A percentile compares a stretch with the other conserved stretches of the same genome.
These are phyloP conservation scores for Argentina silus DNA, from an alignment of 2,797 vertebrate genomes.

Conservation along the genomic window DNA sequence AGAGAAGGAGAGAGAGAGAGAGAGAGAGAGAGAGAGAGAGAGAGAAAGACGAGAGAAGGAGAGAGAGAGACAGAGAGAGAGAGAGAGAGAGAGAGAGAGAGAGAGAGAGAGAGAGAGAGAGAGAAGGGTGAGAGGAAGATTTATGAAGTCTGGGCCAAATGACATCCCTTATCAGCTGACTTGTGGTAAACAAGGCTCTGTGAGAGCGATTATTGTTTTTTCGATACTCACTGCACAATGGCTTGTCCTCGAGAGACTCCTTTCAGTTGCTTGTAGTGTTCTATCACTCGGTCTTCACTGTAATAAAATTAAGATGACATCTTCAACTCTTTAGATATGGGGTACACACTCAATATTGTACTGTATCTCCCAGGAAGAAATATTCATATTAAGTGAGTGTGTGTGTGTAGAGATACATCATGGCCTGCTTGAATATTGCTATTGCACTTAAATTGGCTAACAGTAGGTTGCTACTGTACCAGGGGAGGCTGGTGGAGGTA, in stretches of 20 bases:
- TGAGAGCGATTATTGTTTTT: conserved; percentile 31
- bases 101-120: conserved; percentile 20
- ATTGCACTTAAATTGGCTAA: no score
- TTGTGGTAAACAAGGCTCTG: conserved; percentile 18
- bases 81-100: conserved; percentile 24
- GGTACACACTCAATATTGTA: no score
- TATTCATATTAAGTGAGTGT: background rate
- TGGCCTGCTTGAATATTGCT: background rate
- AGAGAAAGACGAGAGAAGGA: background rate
- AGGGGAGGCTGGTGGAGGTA: no score
- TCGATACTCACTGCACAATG: conserved; percentile 92
- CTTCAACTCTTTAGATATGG: conserved; percentile 1
- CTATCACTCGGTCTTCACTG: conserved; percentile 96
- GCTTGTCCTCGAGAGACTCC: conserved; percentile 94
- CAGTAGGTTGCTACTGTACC: no score
- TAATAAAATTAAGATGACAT: conserved; percentile 52
- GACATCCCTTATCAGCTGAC: conserved; percentile 36
- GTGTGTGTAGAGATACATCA: background rate
- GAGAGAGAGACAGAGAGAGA: conserved; percentile 31
- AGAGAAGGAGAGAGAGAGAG: background rate
- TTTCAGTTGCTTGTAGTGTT: conserved; percentile 90
- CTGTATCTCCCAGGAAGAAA: background rate
- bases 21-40: conserved; percentile 33
- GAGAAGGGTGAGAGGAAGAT: conserved; percentile 54
- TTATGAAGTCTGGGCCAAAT: conserved; percentile 50